A percentile compares a stretch with the other conserved stretches of the same genome.
phyloP scores from a whole-genome alignment of 2,888 invertebrate genomes.

The Heterodera filipjevi region DNA sequence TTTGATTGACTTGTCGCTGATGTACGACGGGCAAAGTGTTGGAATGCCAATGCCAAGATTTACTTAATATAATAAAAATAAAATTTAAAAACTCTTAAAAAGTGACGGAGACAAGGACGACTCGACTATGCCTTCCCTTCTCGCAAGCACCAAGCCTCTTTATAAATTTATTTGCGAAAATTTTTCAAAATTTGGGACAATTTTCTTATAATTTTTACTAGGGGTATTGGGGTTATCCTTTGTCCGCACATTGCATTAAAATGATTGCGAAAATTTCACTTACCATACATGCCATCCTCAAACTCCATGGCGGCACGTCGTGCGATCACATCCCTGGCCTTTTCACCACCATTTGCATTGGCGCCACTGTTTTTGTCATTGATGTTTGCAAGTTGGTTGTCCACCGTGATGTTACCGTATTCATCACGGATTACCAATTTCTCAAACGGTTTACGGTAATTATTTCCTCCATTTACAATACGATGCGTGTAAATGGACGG shows the following conservation, averaged over 20 bases:
- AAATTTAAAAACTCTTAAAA: not conserved
- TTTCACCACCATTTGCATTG: constrained; percentile 71
- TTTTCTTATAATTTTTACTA: too few species aligned
- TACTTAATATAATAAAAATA: constrained; percentile 54
- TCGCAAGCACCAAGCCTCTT: too few species aligned
- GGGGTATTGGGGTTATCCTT: too few species aligned
- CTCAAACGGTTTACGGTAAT: constrained; percentile 88
- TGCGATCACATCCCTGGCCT: constrained; percentile 83
- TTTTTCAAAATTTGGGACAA: too few species aligned
- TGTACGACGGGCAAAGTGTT: constrained; percentile 89
- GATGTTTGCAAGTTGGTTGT: not conserved
- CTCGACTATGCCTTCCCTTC: too few species aligned
- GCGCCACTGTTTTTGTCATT: not conserved
- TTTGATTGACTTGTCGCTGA: constrained; percentile 77
- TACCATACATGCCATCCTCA: constrained; percentile 93
- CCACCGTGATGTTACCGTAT: constrained; percentile 7
- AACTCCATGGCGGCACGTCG: constrained; percentile 92
- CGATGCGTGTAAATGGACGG: constrained; percentile 92
- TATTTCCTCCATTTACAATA: constrained; percentile 74
- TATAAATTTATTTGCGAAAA: too few species aligned
- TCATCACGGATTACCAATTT: constrained; percentile 50
- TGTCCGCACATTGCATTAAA: too few species aligned
- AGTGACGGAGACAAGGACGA: too few species aligned
- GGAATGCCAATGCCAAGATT: constrained; percentile 84
- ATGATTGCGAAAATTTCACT: constrained; percentile 19